These are phyloP conservation scores for Pandemis corylana DNA, from an alignment of 2,888 invertebrate species.

Conservation along the genomic window DNA sequence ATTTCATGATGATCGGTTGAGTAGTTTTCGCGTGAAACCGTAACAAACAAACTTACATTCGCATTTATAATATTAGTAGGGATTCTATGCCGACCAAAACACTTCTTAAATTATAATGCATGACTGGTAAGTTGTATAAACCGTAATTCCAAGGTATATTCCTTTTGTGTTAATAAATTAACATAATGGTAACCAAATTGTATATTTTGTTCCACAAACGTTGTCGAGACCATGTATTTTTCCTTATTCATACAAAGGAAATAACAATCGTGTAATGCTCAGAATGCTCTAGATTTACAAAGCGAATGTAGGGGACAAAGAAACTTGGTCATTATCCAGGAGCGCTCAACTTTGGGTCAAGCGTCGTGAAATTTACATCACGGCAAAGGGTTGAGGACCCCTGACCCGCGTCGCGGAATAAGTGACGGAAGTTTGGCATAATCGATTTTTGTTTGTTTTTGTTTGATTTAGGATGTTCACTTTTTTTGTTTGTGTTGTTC, in stretches of 20 bases:
- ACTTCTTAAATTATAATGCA: too few relatives aligned
- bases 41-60: too few relatives aligned
- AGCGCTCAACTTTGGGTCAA: constrained; percentile 35
- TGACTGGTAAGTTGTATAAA: too few relatives aligned
- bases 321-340: constrained; percentile 39
- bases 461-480: background rate
- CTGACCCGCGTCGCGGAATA: constrained; percentile 4
- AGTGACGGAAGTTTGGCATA: background rate
- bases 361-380: constrained; percentile 37
- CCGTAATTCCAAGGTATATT: too few relatives aligned
- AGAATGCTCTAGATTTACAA: background rate
- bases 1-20: too few relatives aligned
- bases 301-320: constrained; percentile 22
- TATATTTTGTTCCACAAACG: background rate
- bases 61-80: too few relatives aligned
- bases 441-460: constrained; percentile 7
- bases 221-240: background rate
- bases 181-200: background rate
- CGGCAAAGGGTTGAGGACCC: constrained; percentile 24
- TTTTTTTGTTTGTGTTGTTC: too few relatives aligned
- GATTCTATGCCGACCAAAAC: too few relatives aligned
- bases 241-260: constrained; percentile 21
- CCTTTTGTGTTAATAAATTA: background rate
- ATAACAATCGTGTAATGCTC: constrained; percentile 11
- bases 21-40: too few relatives aligned